A percentile compares a stretch with the other conserved stretches of the same genome.
phyloP scores from a whole-genome alignment of 2,113 vertebrate genomes.

The Hippocampus zosterae region DNA sequence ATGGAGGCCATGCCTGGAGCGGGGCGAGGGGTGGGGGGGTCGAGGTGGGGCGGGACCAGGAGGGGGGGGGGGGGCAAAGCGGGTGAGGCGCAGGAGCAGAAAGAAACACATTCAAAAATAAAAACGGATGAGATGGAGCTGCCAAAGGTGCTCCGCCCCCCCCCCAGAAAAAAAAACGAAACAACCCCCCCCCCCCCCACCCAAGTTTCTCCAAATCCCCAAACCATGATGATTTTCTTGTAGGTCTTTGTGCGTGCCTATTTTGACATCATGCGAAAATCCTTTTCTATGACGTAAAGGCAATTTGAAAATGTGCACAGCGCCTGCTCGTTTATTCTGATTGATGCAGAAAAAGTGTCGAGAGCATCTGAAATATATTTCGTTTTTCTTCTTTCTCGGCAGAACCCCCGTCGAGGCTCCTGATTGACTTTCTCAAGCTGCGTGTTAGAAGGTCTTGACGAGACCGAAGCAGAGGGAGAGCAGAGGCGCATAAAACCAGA shows the following conservation, averaged over 20 bases:
- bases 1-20: constrained; percentile 98
- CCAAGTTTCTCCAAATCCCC: too few species aligned
- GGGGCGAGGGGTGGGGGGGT: constrained; percentile 33
- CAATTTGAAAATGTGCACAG: neutral
- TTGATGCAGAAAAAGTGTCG: too few species aligned
- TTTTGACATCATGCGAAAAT: too few species aligned
- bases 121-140: constrained; percentile 61
- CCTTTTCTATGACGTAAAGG: too few species aligned
- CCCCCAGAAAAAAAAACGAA: neutral
- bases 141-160: constrained; percentile 22
- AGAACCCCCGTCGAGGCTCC: neutral
- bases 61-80: constrained; percentile 48
- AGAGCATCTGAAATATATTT: accelerated
- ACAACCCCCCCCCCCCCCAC: neutral
- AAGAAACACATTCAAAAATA: constrained; percentile 55
- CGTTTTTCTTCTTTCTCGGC: neutral
- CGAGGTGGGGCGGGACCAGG: constrained; percentile 3
- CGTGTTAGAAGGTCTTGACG: neutral
- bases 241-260: too few species aligned
- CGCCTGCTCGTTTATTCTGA: too few species aligned
- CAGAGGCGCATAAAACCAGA: neutral
- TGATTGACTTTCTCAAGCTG: neutral
- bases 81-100: constrained; percentile 54
- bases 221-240: too few species aligned
- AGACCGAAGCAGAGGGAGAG: neutral